A percentile compares a stretch with the other conserved stretches of the same genome.
These are phyloP conservation scores for Canis aureus DNA, from an alignment of 2,113 vertebrate genomes.

Conservation along the genomic window DNA sequence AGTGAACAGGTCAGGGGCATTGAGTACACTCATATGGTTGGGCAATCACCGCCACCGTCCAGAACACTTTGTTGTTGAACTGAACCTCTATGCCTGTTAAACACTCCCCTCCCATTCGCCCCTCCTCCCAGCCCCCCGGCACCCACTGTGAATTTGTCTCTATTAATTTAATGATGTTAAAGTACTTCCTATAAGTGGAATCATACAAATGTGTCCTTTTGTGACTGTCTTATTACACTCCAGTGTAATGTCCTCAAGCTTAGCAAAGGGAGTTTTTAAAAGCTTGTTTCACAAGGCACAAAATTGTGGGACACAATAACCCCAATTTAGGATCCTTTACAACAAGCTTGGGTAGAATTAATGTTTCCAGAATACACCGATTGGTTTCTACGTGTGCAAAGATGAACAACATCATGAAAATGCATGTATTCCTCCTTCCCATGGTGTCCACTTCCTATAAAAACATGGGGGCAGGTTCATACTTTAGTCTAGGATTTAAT, in stretches of 20 bases:
- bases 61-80: too few species aligned
- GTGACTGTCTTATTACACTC: fast-evolving
- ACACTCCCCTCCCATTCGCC: fast-evolving
- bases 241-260: fast-evolving
- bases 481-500: background rate
- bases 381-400: background rate
- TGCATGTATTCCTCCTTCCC: background rate
- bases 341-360: background rate
- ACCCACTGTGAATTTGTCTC: fast-evolving
- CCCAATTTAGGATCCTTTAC: background rate
- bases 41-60: fast-evolving
- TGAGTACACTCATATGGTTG: background rate
- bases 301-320: background rate
- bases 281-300: background rate
- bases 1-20: background rate
- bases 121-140: too few species aligned
- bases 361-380: background rate
- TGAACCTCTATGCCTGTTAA: fast-evolving
- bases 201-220: fast-evolving
- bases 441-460: background rate
- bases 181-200: fast-evolving
- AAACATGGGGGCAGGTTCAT: background rate
- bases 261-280: background rate
- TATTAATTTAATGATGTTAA: fast-evolving
- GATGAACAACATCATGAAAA: background rate